These are phyloP conservation scores for Amphiprion ocellaris DNA, from an alignment of 2,113 vertebrate species.

Conservation along the genomic window DNA sequence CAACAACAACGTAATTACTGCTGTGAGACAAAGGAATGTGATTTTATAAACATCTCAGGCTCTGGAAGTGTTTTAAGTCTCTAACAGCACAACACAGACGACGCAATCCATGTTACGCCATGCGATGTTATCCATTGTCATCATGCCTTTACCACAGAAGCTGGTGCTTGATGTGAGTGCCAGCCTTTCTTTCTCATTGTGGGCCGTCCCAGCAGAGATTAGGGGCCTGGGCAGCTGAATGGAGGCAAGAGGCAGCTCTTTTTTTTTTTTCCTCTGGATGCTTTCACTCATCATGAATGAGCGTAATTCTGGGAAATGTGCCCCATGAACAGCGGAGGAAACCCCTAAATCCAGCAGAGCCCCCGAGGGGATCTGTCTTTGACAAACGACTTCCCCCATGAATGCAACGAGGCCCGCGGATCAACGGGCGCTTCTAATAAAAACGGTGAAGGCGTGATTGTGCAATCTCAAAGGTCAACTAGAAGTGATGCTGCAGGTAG, in stretches of 20 bases:
- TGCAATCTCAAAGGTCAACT: slow-evolving; percentile 50
- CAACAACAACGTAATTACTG: not conserved
- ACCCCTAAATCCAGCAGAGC: slow-evolving; percentile 77
- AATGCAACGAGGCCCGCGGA: slow-evolving; percentile 44
- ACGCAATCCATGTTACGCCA: slow-evolving; percentile 44
- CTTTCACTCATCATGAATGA: slow-evolving; percentile 80
- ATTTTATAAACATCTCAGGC: slow-evolving; percentile 12
- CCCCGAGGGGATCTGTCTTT: slow-evolving; percentile 74
- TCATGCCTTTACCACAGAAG: slow-evolving; percentile 42
- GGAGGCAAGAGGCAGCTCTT: slow-evolving; percentile 65
- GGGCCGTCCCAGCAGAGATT: slow-evolving; percentile 74
- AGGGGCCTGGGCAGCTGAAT: slow-evolving; percentile 73
- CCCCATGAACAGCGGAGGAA: slow-evolving; percentile 69
- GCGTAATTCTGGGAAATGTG: slow-evolving; percentile 79
- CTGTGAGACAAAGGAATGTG: slow-evolving; percentile 2
- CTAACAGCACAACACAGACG: slow-evolving; percentile 17
- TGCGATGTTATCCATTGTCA: slow-evolving; percentile 73
- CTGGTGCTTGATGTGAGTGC: slow-evolving; percentile 63
- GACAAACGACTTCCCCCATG: slow-evolving; percentile 70
- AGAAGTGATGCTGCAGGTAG: slow-evolving; percentile 47
- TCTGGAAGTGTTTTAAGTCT: slow-evolving; percentile 50
- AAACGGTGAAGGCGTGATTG: slow-evolving; percentile 61
- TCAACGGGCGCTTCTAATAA: slow-evolving; percentile 55
- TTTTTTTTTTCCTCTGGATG: slow-evolving; percentile 52
- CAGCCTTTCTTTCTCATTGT: slow-evolving; percentile 66